phyloP scores from a whole-genome alignment of 2,113 vertebrate species.

The Lepus timidus region DNA sequence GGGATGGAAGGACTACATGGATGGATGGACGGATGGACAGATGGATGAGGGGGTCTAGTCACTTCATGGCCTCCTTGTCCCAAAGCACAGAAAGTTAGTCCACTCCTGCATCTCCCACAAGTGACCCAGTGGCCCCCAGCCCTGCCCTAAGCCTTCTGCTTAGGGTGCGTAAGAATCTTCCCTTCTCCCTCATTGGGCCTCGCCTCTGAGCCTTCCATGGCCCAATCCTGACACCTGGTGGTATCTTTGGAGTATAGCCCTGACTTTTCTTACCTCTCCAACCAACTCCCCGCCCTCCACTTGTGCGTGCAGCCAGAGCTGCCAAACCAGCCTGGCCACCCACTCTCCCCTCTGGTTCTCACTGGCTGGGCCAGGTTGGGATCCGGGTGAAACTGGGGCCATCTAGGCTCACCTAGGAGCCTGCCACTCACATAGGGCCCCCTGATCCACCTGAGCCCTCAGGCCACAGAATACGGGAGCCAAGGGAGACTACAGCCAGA shows the following conservation, averaged over 20 bases:
- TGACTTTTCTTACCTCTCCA: not conserved
- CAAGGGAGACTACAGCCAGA: not conserved
- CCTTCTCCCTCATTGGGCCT: not conserved
- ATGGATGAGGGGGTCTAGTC: not conserved
- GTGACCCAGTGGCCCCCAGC: not conserved
- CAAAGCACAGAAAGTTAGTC: not conserved
- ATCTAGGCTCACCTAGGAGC: not conserved
- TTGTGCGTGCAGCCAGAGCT: not conserved
- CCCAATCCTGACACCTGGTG: slow-evolving; percentile 66
- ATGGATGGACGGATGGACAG: too few species aligned
- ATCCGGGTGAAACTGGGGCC: not conserved
- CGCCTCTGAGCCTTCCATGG: not conserved
- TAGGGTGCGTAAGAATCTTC: not conserved
- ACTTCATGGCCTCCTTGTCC: not conserved
- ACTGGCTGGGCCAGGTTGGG: not conserved
- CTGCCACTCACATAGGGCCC: not conserved
- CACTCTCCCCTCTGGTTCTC: not conserved
- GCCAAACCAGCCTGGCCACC: slow-evolving; percentile 58
- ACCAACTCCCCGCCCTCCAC: not conserved
- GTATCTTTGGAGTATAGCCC: not conserved
- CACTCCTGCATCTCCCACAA: not conserved
- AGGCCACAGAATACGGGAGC: not conserved
- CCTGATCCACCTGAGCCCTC: not conserved
- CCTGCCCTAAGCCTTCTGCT: not conserved
- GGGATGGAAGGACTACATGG: not conserved